Conservation (phyloP, 2,888 invertebrate genomes). For the Scaptomyza cyrtandrae region DNA sequence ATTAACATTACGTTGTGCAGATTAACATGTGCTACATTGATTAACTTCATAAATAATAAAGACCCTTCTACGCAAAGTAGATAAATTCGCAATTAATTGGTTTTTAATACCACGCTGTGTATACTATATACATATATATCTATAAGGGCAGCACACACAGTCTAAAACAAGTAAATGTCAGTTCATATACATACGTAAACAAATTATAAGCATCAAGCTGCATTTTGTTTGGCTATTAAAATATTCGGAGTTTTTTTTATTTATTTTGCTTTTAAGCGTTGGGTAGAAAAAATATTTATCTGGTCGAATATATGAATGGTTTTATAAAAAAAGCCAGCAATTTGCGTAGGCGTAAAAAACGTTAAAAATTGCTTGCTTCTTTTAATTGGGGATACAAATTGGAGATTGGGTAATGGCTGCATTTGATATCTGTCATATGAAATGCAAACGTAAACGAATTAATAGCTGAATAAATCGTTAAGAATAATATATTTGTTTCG, state of each 20-base stretch:
- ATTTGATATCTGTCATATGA: conserved; percentile 38
- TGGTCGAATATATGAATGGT: conserved; percentile 17
- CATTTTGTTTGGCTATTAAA: conserved; percentile 4
- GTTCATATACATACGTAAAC: neutral
- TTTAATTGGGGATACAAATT: conserved; percentile 8
- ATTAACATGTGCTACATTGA: conserved; percentile 1
- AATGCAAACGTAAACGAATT: conserved; percentile 17
- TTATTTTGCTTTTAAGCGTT: neutral
- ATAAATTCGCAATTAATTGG: neutral
- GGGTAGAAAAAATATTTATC: conserved; percentile 3
- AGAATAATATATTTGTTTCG: neutral
- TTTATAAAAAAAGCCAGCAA: conserved; percentile 12
- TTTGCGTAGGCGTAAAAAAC: conserved; percentile 18
- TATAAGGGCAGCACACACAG: neutral
- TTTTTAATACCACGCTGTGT: neutral
- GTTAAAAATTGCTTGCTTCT: conserved; percentile 4
- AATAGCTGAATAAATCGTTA: neutral
- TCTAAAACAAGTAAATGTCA: too few relatives aligned
- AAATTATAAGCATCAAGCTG: neutral
- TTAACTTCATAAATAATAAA: neutral
- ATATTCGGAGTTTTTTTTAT: conserved; percentile 6
- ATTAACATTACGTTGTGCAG: neutral
- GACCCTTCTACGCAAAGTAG: neutral
- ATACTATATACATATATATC: neutral
- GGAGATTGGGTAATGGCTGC: conserved; percentile 13